A percentile compares a stretch with the other conserved stretches of the same genome.
These are phyloP conservation scores for Andrena minutula DNA, from an alignment of 2,888 invertebrate species.

Conservation along the genomic window DNA sequence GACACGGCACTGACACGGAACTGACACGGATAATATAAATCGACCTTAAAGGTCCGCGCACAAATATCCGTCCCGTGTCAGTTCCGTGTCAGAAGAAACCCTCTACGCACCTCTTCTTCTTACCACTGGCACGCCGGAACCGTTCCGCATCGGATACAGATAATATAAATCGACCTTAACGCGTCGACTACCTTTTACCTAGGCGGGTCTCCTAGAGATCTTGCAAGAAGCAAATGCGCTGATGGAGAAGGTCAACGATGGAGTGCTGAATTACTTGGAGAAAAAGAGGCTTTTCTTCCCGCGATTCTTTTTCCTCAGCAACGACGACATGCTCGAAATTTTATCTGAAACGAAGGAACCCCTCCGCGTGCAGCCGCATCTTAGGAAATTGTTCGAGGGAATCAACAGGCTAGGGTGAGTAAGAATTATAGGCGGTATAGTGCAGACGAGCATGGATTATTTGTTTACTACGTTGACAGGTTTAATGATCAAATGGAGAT, in stretches of 20 bases:
- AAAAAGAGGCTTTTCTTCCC: constrained; percentile 94
- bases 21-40: too few species aligned
- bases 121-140: too few species aligned
- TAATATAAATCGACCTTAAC: too few species aligned
- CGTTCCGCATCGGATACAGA: too few species aligned
- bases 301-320: constrained; percentile 95
- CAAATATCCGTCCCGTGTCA: too few species aligned
- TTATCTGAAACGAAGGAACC: constrained; percentile 96
- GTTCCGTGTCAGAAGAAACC: too few species aligned
- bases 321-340: constrained; percentile 96
- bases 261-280: constrained; percentile 93
- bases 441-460: background rate
- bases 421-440: background rate
- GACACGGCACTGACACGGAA: too few species aligned
- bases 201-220: constrained; percentile 89
- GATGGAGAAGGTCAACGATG: constrained; percentile 93
- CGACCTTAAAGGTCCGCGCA: too few species aligned
- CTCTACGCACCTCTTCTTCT: too few species aligned
- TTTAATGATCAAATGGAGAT: constrained; percentile 91
- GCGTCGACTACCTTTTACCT: background rate
- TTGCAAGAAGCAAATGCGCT: constrained; percentile 89
- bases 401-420: constrained; percentile 89
- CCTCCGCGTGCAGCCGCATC: constrained; percentile 92
- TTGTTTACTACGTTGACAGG: constrained; percentile 54
- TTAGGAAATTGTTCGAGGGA: constrained; percentile 95